These are phyloP conservation scores for Lycorma delicatula DNA, from an alignment of 1,140 invertebrate species.

Conservation along the genomic window DNA sequence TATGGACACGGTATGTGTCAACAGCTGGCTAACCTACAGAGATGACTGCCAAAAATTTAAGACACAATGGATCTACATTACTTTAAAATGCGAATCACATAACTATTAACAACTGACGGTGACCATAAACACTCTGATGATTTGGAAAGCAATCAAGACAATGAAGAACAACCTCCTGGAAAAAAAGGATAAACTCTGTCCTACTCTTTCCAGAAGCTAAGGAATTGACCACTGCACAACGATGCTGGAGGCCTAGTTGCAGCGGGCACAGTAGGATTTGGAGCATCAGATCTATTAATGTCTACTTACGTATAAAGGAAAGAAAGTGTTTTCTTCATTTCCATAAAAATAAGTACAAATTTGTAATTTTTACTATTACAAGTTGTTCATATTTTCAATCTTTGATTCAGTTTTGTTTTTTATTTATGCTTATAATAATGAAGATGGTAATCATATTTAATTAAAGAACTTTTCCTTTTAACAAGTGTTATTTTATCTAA, in stretches of 20 bases:
- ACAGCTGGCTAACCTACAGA: neutral
- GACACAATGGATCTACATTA: neutral
- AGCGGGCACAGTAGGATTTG: neutral
- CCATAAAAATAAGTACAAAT: no score
- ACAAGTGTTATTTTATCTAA: no score
- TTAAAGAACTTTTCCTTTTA: no score
- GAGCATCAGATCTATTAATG: neutral
- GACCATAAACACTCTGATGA: neutral
- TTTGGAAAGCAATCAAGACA: neutral
- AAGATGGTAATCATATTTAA: no score
- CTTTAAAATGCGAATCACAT: neutral
- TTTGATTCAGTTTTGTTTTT: no score
- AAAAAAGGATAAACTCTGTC: neutral
- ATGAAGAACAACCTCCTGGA: neutral
- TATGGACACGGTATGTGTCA: neutral
- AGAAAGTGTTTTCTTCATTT: slow-evolving; percentile 6
- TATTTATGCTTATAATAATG: no score
- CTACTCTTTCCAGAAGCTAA: neutral
- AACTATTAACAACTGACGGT: neutral
- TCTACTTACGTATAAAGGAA: neutral
- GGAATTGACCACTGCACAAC: neutral
- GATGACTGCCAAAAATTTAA: neutral
- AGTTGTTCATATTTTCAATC: no score
- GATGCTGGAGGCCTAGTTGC: neutral
- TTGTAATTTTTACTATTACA: no score